phyloP scores from a whole-genome alignment of 2,888 invertebrate genomes.

The Diarsia rubi region DNA sequence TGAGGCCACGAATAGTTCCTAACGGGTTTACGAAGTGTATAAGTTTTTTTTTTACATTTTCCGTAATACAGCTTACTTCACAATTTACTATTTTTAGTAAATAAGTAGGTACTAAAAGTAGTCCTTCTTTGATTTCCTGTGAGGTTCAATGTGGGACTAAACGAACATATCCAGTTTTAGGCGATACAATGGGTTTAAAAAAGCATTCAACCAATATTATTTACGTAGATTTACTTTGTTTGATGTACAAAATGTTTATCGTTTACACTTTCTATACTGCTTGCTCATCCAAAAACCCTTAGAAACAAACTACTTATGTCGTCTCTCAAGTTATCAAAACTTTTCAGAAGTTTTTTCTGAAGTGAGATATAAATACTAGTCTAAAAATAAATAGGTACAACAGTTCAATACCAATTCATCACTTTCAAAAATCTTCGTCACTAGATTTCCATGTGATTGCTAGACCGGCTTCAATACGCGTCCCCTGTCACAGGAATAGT shows the following conservation, averaged over 20 bases:
- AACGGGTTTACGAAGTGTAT: background rate
- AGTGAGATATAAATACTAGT: background rate
- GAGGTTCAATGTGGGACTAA: no score
- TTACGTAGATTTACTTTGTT: background rate
- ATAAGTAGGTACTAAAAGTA: no score
- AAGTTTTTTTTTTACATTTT: background rate
- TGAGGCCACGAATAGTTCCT: background rate
- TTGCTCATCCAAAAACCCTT: background rate
- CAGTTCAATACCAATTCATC: background rate
- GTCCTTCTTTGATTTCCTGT: background rate
- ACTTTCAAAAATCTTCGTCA: background rate
- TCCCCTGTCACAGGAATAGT: slow-evolving; percentile 1
- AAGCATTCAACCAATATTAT: no score
- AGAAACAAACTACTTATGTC: background rate
- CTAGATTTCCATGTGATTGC: background rate
- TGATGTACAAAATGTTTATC: background rate
- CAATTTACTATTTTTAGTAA: no score
- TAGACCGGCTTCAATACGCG: background rate
- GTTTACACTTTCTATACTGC: background rate
- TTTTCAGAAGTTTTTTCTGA: background rate
- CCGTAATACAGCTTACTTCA: no score
- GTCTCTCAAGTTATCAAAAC: background rate
- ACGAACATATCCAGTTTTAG: background rate
- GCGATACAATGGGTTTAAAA: background rate
- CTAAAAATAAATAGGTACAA: no score